Evolutionary conservation across 1,140 invertebrate genomes (phyloP).

Genomic region (Drosophila busckii): DNA sequence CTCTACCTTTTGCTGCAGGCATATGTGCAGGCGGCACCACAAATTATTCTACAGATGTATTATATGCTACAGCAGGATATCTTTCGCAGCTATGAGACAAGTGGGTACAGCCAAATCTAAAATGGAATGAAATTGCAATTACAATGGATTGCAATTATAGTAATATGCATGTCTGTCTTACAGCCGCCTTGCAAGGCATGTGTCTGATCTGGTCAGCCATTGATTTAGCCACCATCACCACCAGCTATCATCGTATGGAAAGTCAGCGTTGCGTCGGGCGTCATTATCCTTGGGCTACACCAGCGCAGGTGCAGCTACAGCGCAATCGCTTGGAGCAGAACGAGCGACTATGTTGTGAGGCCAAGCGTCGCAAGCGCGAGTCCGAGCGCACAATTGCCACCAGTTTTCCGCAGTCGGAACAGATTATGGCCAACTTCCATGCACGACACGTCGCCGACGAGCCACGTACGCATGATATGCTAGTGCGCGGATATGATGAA

Average conservation of each 20-base stretch:
- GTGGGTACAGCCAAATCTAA: constrained; percentile 26
- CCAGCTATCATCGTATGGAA: constrained; percentile 86
- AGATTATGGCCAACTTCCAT: constrained; percentile 70
- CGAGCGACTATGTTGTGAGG: constrained; percentile 49
- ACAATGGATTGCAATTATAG: background rate
- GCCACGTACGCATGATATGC: constrained; percentile 33
- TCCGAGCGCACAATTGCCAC: constrained; percentile 61
- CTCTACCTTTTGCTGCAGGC: constrained; percentile 87
- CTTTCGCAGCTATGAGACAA: constrained; percentile 71
- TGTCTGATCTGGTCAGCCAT: constrained; percentile 84
- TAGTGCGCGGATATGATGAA: constrained; percentile 48
- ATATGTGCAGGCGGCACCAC: constrained; percentile 86
- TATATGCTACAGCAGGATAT: constrained; percentile 80
- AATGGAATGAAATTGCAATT: too few relatives aligned
- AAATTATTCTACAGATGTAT: constrained; percentile 84
- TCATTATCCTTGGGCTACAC: constrained; percentile 85
- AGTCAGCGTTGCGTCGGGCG: constrained; percentile 86
- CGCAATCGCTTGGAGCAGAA: constrained; percentile 48
- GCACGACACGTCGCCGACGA: constrained; percentile 4
- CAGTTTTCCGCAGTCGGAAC: constrained; percentile 68
- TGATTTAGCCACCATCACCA: constrained; percentile 84
- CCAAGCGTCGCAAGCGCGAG: constrained; percentile 42
- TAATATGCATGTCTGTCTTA: constrained; percentile 43
- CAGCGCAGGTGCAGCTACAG: constrained; percentile 42
- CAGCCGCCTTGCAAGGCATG: constrained; percentile 83